Base-by-base conservation (phyloP, 2,113 vertebrate species). In the Scortum barcoo region DNA sequence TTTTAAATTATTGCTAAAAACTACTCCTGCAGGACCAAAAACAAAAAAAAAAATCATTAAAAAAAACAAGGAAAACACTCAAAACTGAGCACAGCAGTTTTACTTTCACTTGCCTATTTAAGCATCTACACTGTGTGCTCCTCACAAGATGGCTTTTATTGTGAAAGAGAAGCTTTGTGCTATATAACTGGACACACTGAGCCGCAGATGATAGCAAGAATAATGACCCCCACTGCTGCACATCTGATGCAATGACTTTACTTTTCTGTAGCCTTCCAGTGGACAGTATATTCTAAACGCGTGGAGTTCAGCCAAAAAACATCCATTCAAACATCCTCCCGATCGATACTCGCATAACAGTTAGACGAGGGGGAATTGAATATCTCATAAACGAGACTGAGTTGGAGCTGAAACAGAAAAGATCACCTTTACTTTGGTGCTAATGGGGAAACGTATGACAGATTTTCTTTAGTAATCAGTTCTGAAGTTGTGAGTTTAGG, bases 341-440 rank as follows among this genome's bases (percentile, higher is more conserved):
- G 51, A 92, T 90, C 85, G 80, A 89, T 89, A 88, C 30, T 46
- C 38, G 61, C 62, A 70, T 80, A 68, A 50, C 36, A 57, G 61
- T 86, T 53, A 42, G 48, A 74, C 4, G 46, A 17, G 38, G 72
- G 80, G 62, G 22, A 60, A 87, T 79, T 44, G 44, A 78, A 72
- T 42, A 87, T 74, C 72, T 81, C 68, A 57, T 80, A 46, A 86
- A 90, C 76, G 2, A 20, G 28, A 65, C 53, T 56, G 44, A 61
- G 28, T 12, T 51, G 14, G 24, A 50, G 42, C 13, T 19, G 40
- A 58, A 70, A 50, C 19, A 63, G 42, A 67, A 50, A 68, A 17
- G 12, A 56, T 26, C 17, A 58, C 8, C 4, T 65, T 28, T 42
- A 50, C n/a, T 7, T n/a, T 26, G 28, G 19, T 48, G 17, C 36